These are phyloP conservation scores for Cataglyphis rosenhaueri DNA, from an alignment of 2,888 invertebrate genomes.

Conservation along the genomic window DNA sequence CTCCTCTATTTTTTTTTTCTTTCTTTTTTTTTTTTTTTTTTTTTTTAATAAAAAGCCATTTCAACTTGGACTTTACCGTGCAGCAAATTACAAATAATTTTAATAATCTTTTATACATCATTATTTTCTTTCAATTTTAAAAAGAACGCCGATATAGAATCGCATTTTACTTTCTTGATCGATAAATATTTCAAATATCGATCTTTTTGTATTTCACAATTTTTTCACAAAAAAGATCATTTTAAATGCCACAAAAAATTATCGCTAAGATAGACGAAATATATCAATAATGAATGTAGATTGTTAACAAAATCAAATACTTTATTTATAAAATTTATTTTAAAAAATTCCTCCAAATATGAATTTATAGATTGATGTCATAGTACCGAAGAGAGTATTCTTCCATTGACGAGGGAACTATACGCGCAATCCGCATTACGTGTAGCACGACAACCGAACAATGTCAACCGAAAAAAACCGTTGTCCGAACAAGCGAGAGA, in stretches of 20 bases:
- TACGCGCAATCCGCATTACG: not conserved
- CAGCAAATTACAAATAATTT: not conserved
- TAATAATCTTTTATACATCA: not conserved
- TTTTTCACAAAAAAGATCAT: not conserved
- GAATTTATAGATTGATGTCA: not conserved
- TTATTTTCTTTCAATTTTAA: not conserved
- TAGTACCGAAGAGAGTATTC: not conserved
- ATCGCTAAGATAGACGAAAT: not conserved
- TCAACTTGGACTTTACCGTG: not conserved
- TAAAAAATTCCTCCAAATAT: not conserved
- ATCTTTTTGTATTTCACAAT: not conserved
- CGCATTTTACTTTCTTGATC: not conserved
- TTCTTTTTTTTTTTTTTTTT: conserved; percentile 1
- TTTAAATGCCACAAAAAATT: not conserved
- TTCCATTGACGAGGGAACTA: not conserved
- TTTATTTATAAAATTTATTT: not conserved
- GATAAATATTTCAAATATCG: not conserved
- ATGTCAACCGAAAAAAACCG: conserved; percentile 47
- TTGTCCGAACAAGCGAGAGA: conserved; percentile 39
- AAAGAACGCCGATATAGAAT: not conserved
- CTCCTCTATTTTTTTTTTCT: not conserved
- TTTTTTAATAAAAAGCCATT: not conserved
- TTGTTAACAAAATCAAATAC: not conserved
- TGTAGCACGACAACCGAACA: conserved; percentile 7
- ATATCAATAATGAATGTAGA: not conserved